Conservation (phyloP, 1,140 invertebrate genomes). For the Thaumetopoea pityocampa region DNA sequence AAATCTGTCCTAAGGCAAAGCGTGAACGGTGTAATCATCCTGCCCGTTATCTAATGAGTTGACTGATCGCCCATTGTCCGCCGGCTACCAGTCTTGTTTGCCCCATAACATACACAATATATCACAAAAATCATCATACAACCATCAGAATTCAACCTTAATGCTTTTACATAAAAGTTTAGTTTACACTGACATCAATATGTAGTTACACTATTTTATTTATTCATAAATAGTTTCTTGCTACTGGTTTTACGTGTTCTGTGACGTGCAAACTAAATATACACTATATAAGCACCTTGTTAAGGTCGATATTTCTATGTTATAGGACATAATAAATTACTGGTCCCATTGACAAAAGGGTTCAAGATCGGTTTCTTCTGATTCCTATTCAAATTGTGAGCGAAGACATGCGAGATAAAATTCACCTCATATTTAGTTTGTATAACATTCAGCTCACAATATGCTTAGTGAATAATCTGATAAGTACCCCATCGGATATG, state of each 20-base stretch:
- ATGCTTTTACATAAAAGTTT: not conserved
- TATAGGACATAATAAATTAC: conserved; percentile 5
- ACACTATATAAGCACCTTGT: not conserved
- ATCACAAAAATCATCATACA: conserved; percentile 10
- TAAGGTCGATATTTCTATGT: not conserved
- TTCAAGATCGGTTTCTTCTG: conserved; percentile 14
- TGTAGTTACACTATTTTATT: conserved; percentile 7
- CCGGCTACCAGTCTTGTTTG: conserved; percentile 59
- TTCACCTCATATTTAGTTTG: conserved; percentile 11
- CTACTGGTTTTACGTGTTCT: conserved; percentile 31
- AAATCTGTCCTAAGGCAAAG: conserved; percentile 54
- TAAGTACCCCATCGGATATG: conserved; percentile 22
- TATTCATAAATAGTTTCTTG: conserved; percentile 6
- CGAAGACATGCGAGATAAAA: conserved; percentile 5
- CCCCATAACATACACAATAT: conserved; percentile 14
- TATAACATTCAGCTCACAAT: conserved; percentile 30
- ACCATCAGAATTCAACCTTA: conserved; percentile 21
- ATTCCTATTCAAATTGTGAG: conserved; percentile 12
- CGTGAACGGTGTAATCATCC: conserved; percentile 51
- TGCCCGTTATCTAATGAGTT: conserved; percentile 53
- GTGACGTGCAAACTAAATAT: conserved; percentile 1
- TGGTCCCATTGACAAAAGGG: conserved; percentile 8
- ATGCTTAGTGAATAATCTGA: conserved; percentile 22
- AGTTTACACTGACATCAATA: conserved; percentile 4
- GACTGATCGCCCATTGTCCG: conserved; percentile 68